These are phyloP conservation scores for Tichodroma muraria DNA, from an alignment of 2,113 vertebrate genomes.

Conservation along the genomic window DNA sequence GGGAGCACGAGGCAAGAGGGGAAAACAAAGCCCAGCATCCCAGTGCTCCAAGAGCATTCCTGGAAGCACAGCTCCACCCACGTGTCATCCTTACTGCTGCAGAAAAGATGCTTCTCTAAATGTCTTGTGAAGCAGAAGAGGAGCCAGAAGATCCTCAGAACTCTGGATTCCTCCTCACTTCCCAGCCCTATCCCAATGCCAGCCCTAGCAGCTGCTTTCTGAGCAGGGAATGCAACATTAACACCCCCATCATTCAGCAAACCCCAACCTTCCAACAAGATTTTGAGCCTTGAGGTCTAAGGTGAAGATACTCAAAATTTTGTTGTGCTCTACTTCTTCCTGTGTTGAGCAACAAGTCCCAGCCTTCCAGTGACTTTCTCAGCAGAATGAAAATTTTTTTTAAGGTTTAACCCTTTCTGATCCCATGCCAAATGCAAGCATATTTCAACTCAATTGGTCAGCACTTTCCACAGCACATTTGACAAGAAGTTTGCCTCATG, in stretches of 20 bases:
- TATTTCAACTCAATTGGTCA: not conserved
- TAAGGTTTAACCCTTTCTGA: not conserved
- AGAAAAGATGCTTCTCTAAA: not conserved
- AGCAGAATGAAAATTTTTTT: not conserved
- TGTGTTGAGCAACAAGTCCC: not conserved
- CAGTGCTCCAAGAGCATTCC: not conserved
- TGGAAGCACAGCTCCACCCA: not conserved
- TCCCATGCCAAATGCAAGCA: not conserved
- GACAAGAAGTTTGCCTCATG: not conserved
- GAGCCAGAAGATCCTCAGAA: not conserved
- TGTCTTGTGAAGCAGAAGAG: not conserved
- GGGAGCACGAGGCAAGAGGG: not conserved
- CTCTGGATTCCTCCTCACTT: not conserved
- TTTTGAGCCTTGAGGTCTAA: not conserved
- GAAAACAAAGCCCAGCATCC: not conserved
- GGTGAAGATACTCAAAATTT: not conserved
- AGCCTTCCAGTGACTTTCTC: not conserved
- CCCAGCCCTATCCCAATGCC: not conserved
- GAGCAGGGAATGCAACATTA: not conserved
- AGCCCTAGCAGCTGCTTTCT: not conserved
- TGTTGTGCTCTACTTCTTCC: not conserved
- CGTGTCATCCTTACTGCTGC: not conserved
- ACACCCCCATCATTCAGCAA: not conserved
- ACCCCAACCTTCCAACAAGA: not conserved
- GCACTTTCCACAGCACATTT: not conserved